phyloP scores from a whole-genome alignment of 2,113 vertebrate genomes.

The Turdus rufiventris region DNA sequence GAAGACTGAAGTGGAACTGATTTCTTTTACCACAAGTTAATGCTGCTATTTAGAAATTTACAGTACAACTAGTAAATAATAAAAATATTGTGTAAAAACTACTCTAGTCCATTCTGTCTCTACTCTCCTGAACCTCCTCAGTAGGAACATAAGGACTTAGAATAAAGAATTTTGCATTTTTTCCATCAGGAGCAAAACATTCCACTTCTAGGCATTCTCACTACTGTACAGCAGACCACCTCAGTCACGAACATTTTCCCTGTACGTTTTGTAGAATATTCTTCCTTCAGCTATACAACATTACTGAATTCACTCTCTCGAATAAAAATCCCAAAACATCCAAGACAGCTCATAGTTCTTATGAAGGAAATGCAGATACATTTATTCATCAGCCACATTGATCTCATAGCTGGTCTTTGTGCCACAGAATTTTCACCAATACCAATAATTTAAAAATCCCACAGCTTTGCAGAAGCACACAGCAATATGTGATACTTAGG shows the following conservation, averaged over 20 bases:
- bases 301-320: neutral
- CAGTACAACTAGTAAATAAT: neutral
- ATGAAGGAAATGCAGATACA: neutral
- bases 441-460: neutral
- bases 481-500: neutral
- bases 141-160: neutral
- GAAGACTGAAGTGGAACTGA: neutral
- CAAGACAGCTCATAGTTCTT: accelerated
- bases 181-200: neutral
- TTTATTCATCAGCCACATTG: neutral
- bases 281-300: neutral
- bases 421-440: neutral
- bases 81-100: neutral
- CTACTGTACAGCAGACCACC: neutral
- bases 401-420: neutral
- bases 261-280: neutral
- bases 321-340: neutral
- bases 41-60: neutral
- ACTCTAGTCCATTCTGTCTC: neutral
- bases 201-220: neutral
- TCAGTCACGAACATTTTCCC: neutral
- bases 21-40: neutral
- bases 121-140: neutral
- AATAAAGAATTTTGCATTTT: neutral
- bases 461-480: neutral